Evolutionary conservation across 2,797 vertebrate species (phyloP).

Genomic region (Cyprinella venusta): DNA sequence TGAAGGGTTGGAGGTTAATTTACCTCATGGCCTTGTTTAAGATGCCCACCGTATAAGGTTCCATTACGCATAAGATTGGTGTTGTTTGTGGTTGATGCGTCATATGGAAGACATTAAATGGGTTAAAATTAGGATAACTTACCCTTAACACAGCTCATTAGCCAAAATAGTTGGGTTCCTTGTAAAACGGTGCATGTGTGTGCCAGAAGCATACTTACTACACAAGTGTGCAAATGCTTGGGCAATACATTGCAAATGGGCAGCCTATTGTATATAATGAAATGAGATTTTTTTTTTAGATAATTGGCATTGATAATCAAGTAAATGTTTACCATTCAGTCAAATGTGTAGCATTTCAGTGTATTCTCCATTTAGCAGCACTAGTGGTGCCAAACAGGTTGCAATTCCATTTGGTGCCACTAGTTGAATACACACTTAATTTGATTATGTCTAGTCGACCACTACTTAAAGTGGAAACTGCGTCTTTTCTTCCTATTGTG

Average conservation of each 20-base stretch:
- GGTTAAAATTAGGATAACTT: slow-evolving; percentile 44
- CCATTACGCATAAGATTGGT: slow-evolving; percentile 34
- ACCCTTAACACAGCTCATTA: slow-evolving; percentile 56
- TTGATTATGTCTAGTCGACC: neutral
- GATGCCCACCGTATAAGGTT: slow-evolving; percentile 13
- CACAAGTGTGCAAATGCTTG: neutral
- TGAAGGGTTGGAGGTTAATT: slow-evolving; percentile 40
- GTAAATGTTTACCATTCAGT: neutral
- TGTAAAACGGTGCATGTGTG: slow-evolving; percentile 26
- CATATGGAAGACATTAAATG: slow-evolving; percentile 57
- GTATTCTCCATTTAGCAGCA: neutral
- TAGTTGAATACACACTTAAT: neutral
- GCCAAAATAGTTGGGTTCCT: slow-evolving; percentile 49
- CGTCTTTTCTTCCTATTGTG: neutral
- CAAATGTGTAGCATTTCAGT: neutral
- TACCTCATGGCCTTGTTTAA: slow-evolving; percentile 43
- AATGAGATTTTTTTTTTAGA: neutral
- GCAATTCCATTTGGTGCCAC: neutral
- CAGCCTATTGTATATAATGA: neutral
- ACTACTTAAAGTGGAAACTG: neutral
- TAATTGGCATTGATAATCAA: neutral
- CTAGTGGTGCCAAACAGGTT: neutral
- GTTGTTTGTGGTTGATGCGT: slow-evolving; percentile 36
- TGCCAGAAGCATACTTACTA: slow-evolving; percentile 21
- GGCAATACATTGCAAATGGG: neutral